Percentiles rank a stretch among this genome's conserved stretches.
Evolutionary conservation across 2,888 invertebrate genomes (phyloP).

Genomic region (Microctonus brassicae): DNA sequence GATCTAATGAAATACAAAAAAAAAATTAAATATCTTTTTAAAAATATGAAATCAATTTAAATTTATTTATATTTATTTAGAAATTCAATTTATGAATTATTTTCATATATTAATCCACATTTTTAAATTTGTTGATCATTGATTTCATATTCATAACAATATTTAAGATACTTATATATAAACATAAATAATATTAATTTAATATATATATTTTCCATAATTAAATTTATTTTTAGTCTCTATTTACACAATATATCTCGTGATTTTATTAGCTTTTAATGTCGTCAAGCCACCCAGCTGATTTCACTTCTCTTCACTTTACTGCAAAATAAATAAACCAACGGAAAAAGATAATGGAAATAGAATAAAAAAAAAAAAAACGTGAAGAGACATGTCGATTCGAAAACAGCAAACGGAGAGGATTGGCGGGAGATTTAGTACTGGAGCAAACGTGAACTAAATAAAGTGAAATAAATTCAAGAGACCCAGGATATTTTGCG

Average conservation of each 20-base stretch:
- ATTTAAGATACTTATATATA: no score
- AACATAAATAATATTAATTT: no score
- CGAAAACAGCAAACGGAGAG: neutral
- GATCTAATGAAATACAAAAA: no score
- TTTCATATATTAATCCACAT: no score
- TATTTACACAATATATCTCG: neutral
- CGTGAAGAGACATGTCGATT: neutral
- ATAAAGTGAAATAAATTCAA: slow-evolving; percentile 7
- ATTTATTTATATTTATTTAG: no score
- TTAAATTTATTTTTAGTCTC: no score
- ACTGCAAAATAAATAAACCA: neutral
- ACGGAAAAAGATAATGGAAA: neutral
- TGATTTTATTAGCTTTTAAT: neutral
- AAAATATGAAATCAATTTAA: no score
- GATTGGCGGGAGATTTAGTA: neutral
- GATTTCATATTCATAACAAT: no score
- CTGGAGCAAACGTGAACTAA: neutral
- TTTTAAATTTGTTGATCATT: no score
- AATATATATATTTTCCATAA: no score
- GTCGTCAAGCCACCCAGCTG: neutral
- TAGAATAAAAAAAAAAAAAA: neutral
- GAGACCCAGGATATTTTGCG: neutral
- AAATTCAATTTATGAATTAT: no score
- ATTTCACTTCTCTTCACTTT: neutral
- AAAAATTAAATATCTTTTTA: no score